Evolutionary conservation across 2,888 invertebrate species (phyloP).

Genomic region (Ariolimax columbianus): DNA sequence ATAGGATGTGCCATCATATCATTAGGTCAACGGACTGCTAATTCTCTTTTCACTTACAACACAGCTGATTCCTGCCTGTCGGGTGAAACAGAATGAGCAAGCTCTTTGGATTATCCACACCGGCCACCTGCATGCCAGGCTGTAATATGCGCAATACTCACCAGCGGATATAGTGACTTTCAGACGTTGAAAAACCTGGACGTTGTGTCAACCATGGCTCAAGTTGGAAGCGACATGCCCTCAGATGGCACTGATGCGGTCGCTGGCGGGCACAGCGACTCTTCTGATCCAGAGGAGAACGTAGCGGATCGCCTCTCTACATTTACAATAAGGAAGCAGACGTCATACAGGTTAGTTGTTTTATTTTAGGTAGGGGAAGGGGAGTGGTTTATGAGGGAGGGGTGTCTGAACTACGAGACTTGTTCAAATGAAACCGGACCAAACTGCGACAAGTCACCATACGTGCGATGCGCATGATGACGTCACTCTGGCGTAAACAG

Average conservation of each 20-base stretch:
- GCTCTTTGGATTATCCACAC: not conserved
- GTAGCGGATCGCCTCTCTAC: slow-evolving; percentile 56
- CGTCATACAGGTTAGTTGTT: slow-evolving; percentile 62
- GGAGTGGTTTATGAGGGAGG: too few relatives aligned
- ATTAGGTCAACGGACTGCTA: too few relatives aligned
- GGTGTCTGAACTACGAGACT: too few relatives aligned
- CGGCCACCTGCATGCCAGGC: not conserved
- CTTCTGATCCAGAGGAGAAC: slow-evolving; percentile 59
- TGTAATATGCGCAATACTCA: not conserved
- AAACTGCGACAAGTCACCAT: too few relatives aligned
- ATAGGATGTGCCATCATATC: too few relatives aligned
- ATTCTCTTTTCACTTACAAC: not conserved
- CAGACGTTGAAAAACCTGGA: not conserved
- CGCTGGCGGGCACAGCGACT: slow-evolving; percentile 51
- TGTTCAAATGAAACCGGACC: too few relatives aligned
- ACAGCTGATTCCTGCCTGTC: not conserved
- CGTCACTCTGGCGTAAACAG: too few relatives aligned
- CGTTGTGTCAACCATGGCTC: not conserved
- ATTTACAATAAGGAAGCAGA: slow-evolving; percentile 64
- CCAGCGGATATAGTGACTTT: not conserved
- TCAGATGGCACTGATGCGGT: not conserved
- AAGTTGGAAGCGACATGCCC: not conserved
- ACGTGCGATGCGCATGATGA: too few relatives aligned
- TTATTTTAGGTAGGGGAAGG: too few relatives aligned
- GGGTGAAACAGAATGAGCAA: not conserved